phyloP scores from a whole-genome alignment of 2,888 invertebrate species.

The Eupithecia insigniata region DNA sequence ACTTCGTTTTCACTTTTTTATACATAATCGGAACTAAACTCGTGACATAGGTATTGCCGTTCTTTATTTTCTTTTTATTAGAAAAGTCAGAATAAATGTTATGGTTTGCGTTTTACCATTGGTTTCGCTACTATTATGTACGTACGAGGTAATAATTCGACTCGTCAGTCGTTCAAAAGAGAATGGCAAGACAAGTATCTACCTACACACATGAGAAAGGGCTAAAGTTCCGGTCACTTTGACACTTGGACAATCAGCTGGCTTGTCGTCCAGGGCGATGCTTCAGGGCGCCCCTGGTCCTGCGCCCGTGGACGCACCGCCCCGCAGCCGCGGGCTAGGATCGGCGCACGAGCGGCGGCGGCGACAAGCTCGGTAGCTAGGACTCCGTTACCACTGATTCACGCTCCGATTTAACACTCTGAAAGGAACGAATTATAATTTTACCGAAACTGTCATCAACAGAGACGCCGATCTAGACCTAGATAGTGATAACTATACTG shows the following conservation, averaged over 20 bases:
- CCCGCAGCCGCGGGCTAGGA: conserved; percentile 29
- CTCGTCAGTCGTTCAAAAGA: background rate
- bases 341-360: conserved; percentile 44
- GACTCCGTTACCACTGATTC: conserved; percentile 84
- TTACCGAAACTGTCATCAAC: background rate
- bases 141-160: background rate
- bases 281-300: background rate
- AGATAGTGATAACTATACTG: background rate
- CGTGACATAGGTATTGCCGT: background rate
- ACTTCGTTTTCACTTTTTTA: background rate
- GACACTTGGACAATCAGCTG: background rate
- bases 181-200: background rate
- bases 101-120: background rate
- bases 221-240: background rate
- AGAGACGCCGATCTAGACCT: background rate
- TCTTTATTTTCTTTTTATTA: background rate
- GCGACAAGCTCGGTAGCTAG: conserved; percentile 69
- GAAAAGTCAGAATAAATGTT: background rate
- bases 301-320: background rate
- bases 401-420: conserved; percentile 89
- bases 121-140: background rate
- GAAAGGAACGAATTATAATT: conserved; percentile 51
- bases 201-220: background rate
- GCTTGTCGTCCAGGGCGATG: background rate
- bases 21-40: background rate